Base-by-base conservation (phyloP, 2,113 vertebrate species). In the Calcarius ornatus region DNA sequence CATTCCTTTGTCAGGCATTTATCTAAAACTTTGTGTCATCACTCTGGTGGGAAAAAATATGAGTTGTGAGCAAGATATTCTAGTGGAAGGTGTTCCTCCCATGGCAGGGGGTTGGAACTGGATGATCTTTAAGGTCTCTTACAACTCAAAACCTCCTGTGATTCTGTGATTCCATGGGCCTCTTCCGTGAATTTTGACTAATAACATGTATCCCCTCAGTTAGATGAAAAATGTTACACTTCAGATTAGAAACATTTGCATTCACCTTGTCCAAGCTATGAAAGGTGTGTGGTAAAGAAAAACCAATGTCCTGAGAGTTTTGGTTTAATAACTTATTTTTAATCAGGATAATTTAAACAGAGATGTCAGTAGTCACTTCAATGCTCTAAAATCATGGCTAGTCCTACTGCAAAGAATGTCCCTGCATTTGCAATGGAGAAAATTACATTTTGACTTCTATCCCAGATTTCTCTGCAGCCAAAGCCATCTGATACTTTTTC, bases 161-260 rank as follows among this genome's bases (percentile, higher is more conserved):
- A n/a, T 14, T 60, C 37, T 37, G 15, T 50, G 50, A 43, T 33
- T 19, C 8, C 2, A 4, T 15, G n/a, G 78, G 7, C 5, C 20
- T 21, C 4, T 30, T 73, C 21, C 12, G 33, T 66, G 38, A 19
- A 20, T 89, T 73, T 75, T 45, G 23, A 6, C 31, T 73, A 8
- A 35, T 33, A 54, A 9, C 1, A 0, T 38, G 2, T 19, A n/a
- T 10, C 9, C 43, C 20, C n/a, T 51, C 61, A 76, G 8, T 30
- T 50, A 50, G 23, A 24, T 15, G 31, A 33, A 88, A 80, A 4
- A n/a, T 31, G 2, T 6, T 66, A 6, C 0, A 0, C 3, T 73
- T 79, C 15, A 33, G 19, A 10, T 75, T 75, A 63, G 50, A 72
- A n/a, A 22, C 3, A 2, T 4, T 6, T 71, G 5, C 19, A 10